Conservation (phyloP, 2,888 invertebrate species). For the Exocentrus adspersus region DNA sequence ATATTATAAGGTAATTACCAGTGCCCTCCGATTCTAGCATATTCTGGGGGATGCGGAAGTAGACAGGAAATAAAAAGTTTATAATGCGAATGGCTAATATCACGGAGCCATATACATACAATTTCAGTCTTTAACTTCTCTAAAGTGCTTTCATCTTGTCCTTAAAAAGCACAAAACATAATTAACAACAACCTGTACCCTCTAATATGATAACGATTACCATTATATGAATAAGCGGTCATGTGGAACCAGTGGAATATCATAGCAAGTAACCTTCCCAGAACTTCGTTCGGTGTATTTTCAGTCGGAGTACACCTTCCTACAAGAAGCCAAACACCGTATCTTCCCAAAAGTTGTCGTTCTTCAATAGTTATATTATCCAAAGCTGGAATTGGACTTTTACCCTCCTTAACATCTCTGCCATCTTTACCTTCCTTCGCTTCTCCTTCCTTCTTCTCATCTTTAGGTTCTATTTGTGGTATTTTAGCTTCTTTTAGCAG, state of each 20-base stretch:
- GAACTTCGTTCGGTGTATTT: conserved; percentile 79
- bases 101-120: conserved; percentile 91
- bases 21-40: conserved; percentile 94
- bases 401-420: conserved; percentile 55
- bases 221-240: conserved; percentile 95
- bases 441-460: conserved; percentile 56
- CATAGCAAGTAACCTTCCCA: conserved; percentile 94
- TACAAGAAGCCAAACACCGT: conserved; percentile 97
- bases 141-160: conserved; percentile 84
- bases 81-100: conserved; percentile 85
- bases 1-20: too few relatives aligned
- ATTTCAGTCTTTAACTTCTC: conserved; percentile 93
- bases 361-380: conserved; percentile 86
- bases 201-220: too few relatives aligned
- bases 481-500: conserved; percentile 93
- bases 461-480: conserved; percentile 74
- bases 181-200: background rate
- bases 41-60: conserved; percentile 95
- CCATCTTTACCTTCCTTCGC: conserved; percentile 44
- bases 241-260: conserved; percentile 99
- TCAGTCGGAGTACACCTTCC: conserved; percentile 87
- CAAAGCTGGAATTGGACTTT: conserved; percentile 64
- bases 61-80: conserved; percentile 92
- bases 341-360: conserved; percentile 88
- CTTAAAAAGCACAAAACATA: conserved; percentile 56